Evolutionary conservation across 2,797 vertebrate species (phyloP).

Genomic region (Xenentodon cancila): DNA sequence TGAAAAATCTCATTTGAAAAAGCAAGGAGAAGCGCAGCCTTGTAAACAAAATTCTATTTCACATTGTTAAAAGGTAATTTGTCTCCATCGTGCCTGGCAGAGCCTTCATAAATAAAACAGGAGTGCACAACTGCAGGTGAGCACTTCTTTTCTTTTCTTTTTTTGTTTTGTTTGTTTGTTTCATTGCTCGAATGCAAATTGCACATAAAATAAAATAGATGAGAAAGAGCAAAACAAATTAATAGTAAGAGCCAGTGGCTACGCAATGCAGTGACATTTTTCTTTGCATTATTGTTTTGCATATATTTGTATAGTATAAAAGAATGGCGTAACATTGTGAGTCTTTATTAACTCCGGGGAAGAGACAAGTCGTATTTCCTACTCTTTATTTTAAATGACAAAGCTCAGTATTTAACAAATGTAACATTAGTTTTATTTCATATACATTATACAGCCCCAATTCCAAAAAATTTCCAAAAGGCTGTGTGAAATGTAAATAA

Average conservation of each 20-base stretch:
- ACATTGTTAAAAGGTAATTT: slow-evolving; percentile 88
- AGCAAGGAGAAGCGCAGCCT: slow-evolving; percentile 74
- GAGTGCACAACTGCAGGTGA: slow-evolving; percentile 76
- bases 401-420: neutral
- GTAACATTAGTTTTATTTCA: neutral
- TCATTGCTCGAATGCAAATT: slow-evolving; percentile 61
- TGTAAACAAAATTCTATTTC: slow-evolving; percentile 89
- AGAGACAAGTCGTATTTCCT: no score
- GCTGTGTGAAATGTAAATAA: no score
- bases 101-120: slow-evolving; percentile 85
- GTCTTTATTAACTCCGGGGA: no score
- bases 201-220: slow-evolving; percentile 43
- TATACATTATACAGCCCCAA: neutral
- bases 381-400: no score
- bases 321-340: neutral
- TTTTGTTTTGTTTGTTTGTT: slow-evolving; percentile 59
- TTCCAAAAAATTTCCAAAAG: no score
- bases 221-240: slow-evolving; percentile 40
- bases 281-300: slow-evolving; percentile 10
- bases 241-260: slow-evolving; percentile 21
- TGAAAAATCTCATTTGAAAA: slow-evolving; percentile 85
- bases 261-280: slow-evolving; percentile 14
- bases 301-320: slow-evolving; percentile 9
- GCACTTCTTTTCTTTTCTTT: slow-evolving; percentile 38
- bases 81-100: slow-evolving; percentile 81